phyloP scores from a whole-genome alignment of 53 echinoderm and acorn worm species.

The Echinometra lucunter region DNA sequence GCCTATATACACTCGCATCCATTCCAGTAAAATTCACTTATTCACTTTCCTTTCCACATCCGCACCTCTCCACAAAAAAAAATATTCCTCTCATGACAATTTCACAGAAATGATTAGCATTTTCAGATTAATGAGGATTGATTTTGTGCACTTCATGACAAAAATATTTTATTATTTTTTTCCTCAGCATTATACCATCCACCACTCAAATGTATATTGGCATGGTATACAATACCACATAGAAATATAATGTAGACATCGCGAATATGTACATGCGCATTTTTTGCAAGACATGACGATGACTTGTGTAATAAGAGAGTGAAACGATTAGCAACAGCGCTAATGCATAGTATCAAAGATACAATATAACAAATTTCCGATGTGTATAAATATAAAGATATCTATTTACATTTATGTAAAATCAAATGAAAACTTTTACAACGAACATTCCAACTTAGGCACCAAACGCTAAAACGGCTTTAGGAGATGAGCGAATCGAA shows the following conservation, averaged over 20 bases:
- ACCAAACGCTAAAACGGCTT: constrained; percentile 44
- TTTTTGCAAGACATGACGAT: constrained; percentile 24
- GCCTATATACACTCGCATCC: background rate
- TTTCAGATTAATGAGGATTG: background rate
- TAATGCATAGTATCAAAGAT: constrained; percentile 74
- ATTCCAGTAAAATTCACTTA: background rate
- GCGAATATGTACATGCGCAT: constrained; percentile 68
- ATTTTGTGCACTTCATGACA: constrained; percentile 73
- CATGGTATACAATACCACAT: constrained; percentile 54
- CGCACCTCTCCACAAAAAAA: background rate
- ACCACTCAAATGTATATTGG: constrained; percentile 21
- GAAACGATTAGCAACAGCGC: constrained; percentile 62
- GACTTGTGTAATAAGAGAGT: constrained; percentile 20
- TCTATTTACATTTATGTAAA: constrained; percentile 65
- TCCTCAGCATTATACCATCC: constrained; percentile 18
- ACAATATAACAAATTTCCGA: constrained; percentile 69
- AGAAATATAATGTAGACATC: constrained; percentile 51
- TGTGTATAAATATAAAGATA: constrained; percentile 74
- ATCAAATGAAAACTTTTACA: constrained; percentile 56
- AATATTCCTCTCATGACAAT: background rate
- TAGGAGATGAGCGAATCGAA: constrained; percentile 29
- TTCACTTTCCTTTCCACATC: background rate
- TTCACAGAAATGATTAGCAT: constrained; percentile 30
- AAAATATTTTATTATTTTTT: constrained; percentile 73
- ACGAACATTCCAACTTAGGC: constrained; percentile 61